These are phyloP conservation scores for Deroptyus accipitrinus DNA, from an alignment of 2,113 vertebrate species.

Conservation along the genomic window DNA sequence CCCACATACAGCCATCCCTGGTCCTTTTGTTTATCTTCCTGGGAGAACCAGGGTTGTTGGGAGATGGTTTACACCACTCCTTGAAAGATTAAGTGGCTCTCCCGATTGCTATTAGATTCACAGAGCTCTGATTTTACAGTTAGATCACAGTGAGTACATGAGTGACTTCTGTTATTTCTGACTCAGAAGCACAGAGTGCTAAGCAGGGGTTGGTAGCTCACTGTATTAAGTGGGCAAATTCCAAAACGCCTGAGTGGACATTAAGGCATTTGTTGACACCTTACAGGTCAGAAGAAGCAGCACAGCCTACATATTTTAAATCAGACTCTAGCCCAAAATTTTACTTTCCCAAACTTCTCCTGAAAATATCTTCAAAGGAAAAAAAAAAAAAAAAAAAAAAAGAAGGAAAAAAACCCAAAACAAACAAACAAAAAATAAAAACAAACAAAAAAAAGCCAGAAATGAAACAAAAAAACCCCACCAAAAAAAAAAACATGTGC, in stretches of 20 bases:
- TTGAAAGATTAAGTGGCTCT: background rate
- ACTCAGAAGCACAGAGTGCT: background rate
- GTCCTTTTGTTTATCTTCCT: background rate
- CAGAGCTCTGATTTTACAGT: background rate
- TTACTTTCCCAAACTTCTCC: background rate
- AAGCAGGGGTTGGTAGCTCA: background rate
- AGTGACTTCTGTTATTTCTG: background rate
- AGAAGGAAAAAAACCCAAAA: background rate
- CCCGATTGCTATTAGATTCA: background rate
- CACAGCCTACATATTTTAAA: background rate
- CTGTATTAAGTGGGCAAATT: background rate
- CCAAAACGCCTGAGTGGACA: background rate
- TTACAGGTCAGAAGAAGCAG: background rate
- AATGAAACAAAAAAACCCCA: background rate
- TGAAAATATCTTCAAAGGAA: background rate
- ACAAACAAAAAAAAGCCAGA: background rate
- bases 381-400: too few species aligned
- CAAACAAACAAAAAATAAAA: background rate
- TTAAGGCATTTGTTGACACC: background rate
- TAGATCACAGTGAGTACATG: background rate
- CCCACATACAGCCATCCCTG: background rate
- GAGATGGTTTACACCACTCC: background rate
- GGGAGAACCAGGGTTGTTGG: background rate
- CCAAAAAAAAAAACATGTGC: background rate
- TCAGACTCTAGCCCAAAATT: background rate